A percentile compares a stretch with the other conserved stretches of the same genome.
Evolutionary conservation across 2,113 vertebrate genomes (phyloP).

Genomic region (Melanostigma gelatinosum): DNA sequence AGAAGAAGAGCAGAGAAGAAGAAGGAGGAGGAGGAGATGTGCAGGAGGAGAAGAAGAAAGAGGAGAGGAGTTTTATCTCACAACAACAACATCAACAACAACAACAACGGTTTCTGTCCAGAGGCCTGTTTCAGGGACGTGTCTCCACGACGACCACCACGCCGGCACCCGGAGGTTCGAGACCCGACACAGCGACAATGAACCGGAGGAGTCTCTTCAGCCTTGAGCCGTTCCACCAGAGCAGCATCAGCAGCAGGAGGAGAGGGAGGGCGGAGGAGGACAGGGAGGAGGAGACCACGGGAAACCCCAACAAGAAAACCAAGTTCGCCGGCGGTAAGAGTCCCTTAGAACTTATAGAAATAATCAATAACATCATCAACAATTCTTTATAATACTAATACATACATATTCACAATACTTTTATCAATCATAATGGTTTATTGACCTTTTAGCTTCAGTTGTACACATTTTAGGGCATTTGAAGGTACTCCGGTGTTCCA

Average conservation of each 20-base stretch:
- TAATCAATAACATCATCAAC: neutral
- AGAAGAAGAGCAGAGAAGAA: neutral
- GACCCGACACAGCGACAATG: neutral
- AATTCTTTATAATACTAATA: no score
- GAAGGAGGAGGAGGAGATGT: no score
- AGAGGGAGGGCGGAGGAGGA: slow-evolving; percentile 24
- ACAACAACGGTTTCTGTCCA: slow-evolving; percentile 6
- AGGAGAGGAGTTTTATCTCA: neutral
- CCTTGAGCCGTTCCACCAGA: slow-evolving; percentile 70
- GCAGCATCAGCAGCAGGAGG: slow-evolving; percentile 65
- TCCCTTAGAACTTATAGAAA: neutral
- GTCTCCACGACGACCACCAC: neutral
- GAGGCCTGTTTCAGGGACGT: slow-evolving; percentile 32
- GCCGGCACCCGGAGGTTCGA: neutral
- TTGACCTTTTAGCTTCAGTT: no score
- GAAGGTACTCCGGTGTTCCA: neutral
- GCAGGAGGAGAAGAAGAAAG: no score
- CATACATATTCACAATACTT: neutral
- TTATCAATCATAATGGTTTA: no score
- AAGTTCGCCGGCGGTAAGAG: slow-evolving; percentile 17
- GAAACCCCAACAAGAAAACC: slow-evolving; percentile 20
- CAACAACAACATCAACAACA: slow-evolving; percentile 26
- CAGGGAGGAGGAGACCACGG: neutral
- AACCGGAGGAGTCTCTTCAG: slow-evolving; percentile 50
- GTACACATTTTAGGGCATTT: no score